Percentiles rank a stretch among this genome's conserved stretches.
Evolutionary conservation across 2,113 vertebrate species (phyloP).

Genomic region (Pachycephala philippinensis): DNA sequence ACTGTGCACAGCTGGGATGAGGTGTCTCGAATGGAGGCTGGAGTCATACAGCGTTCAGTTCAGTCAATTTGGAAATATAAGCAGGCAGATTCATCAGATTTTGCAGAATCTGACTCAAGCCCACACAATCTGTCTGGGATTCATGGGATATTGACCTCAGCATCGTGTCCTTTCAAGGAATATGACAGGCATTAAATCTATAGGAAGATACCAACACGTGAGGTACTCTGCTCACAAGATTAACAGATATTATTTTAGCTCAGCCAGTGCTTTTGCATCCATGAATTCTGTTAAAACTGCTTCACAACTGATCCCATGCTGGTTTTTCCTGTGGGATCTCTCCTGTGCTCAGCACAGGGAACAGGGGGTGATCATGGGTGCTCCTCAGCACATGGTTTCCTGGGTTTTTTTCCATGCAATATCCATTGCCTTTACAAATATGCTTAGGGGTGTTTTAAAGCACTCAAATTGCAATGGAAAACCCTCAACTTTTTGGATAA

Average conservation of each 20-base stretch:
- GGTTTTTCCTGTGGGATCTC: background rate
- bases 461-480: background rate
- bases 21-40: background rate
- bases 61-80: background rate
- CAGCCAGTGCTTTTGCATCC: background rate
- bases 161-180: fast-evolving
- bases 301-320: background rate
- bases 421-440: background rate
- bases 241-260: background rate
- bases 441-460: background rate
- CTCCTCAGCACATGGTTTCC: background rate
- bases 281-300: background rate
- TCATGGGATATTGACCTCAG: background rate
- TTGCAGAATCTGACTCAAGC: background rate
- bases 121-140: background rate
- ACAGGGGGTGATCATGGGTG: fast-evolving
- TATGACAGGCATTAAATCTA: background rate
- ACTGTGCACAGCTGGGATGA: background rate
- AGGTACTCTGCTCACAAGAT: background rate
- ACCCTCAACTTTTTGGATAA: background rate
- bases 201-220: background rate
- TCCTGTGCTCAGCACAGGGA: background rate
- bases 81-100: background rate
- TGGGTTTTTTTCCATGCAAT: background rate
- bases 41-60: background rate